Percentiles rank a stretch among this genome's conserved stretches.
Conservation (phyloP, 2,888 invertebrate genomes). For the Aelia acuminata region DNA sequence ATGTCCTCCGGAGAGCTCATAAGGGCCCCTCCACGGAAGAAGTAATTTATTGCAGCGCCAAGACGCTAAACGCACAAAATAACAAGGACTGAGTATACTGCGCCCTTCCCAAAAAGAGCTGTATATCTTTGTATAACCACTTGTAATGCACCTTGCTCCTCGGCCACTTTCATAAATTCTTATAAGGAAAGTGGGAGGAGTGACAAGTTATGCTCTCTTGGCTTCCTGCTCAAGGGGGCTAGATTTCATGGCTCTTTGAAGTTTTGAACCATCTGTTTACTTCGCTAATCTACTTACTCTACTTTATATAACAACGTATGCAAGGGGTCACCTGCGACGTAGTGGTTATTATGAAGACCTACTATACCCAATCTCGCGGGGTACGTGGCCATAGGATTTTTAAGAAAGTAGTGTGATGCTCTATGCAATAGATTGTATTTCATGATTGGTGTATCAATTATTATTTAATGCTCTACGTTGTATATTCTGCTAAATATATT, state of each 20-base stretch:
- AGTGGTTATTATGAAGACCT: no score
- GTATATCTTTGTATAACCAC: constrained; percentile 26
- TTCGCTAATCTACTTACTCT: neutral
- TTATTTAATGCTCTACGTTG: no score
- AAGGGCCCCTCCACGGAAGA: neutral
- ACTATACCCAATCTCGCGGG: no score
- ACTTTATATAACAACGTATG: no score
- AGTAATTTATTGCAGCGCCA: neutral
- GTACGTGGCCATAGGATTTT: no score
- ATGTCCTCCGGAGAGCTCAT: neutral
- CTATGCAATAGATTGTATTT: no score
- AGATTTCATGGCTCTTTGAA: neutral
- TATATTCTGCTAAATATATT: no score
- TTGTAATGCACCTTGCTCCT: constrained; percentile 22
- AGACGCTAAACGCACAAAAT: constrained; percentile 39
- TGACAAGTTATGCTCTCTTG: constrained; percentile 17
- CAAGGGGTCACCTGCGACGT: no score
- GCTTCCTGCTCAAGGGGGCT: neutral
- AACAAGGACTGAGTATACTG: constrained; percentile 20
- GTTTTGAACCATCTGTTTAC: neutral
- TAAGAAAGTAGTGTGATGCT: no score
- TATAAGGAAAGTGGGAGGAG: constrained; percentile 38
- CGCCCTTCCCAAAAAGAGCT: constrained; percentile 22
- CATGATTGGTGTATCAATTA: no score
- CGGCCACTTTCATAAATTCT: constrained; percentile 40